A percentile compares a stretch with the other conserved stretches of the same genome.
phyloP scores from a whole-genome alignment of 2,888 invertebrate species.

The Mesodorylaimus sp. region DNA sequence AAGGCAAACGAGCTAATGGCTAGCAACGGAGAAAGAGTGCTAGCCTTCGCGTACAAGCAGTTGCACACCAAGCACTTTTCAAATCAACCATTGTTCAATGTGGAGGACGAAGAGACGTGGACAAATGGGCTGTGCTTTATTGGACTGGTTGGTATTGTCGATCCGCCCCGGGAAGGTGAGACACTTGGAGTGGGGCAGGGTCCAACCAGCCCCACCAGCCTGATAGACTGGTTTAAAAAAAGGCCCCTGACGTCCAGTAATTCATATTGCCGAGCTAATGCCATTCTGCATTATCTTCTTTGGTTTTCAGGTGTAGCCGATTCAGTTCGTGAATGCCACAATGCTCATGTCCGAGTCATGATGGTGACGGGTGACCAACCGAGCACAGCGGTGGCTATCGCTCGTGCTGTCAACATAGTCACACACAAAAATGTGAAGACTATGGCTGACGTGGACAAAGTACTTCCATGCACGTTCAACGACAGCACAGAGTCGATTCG shows the following conservation, averaged over 20 bases:
- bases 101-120: constrained; percentile 1
- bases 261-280: too few species aligned
- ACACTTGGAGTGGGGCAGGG: too few species aligned
- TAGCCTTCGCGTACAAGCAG: not conserved
- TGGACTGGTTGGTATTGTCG: not conserved
- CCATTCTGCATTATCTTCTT: too few species aligned
- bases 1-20: constrained; percentile 3
- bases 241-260: too few species aligned
- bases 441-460: not conserved
- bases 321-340: not conserved
- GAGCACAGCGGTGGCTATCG: constrained; percentile 2
- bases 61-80: not conserved
- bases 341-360: constrained; percentile 2
- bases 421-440: not conserved
- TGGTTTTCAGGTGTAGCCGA: constrained; percentile 4
- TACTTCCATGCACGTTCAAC: too few species aligned
- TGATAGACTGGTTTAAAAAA: too few species aligned
- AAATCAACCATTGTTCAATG: not conserved
- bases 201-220: too few species aligned
- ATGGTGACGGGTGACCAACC: constrained; percentile 6
- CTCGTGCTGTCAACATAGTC: not conserved
- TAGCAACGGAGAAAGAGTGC: not conserved
- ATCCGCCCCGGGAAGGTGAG: not conserved
- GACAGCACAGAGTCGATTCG: not conserved
- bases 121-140: not conserved